A percentile compares a stretch with the other conserved stretches of the same genome.
These are phyloP conservation scores for Sander lucioperca DNA, from an alignment of 2,113 vertebrate genomes.

Conservation along the genomic window DNA sequence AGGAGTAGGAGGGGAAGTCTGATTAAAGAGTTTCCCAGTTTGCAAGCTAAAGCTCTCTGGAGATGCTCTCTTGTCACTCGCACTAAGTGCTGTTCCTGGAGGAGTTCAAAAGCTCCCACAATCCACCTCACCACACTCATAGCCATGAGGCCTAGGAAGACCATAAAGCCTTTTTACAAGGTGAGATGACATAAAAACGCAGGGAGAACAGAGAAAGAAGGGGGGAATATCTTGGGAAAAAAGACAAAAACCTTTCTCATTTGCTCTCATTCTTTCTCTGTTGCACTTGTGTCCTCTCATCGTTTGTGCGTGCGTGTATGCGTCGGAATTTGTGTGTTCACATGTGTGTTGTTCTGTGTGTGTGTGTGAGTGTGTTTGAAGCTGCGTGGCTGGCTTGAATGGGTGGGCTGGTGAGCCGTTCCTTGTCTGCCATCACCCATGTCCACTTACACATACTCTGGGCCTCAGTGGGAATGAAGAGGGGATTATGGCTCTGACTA, in stretches of 20 bases:
- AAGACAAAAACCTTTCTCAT: slow-evolving; percentile 38
- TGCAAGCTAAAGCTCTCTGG: slow-evolving; percentile 56
- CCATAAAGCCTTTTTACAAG: slow-evolving; percentile 84
- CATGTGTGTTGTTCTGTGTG: slow-evolving; percentile 19
- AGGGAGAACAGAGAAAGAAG: slow-evolving; percentile 62
- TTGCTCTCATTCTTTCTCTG: slow-evolving; percentile 24
- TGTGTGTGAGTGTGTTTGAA: slow-evolving; percentile 31
- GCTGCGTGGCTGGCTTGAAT: slow-evolving; percentile 28
- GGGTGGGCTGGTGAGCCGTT: slow-evolving; percentile 67
- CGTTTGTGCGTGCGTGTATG: slow-evolving; percentile 6
- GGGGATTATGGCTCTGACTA: slow-evolving; percentile 81
- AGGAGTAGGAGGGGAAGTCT: background rate
- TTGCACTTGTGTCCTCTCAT: background rate
- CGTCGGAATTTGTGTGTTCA: slow-evolving; percentile 4
- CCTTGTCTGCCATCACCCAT: slow-evolving; percentile 81
- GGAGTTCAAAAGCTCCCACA: slow-evolving; percentile 69
- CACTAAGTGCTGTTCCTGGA: slow-evolving; percentile 67
- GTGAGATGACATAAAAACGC: slow-evolving; percentile 80
- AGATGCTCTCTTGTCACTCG: slow-evolving; percentile 70
- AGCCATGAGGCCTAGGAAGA: slow-evolving; percentile 70
- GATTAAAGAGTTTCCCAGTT: slow-evolving; percentile 61
- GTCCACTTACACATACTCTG: slow-evolving; percentile 78
- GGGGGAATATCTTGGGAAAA: slow-evolving; percentile 31
- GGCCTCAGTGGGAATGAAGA: slow-evolving; percentile 79
- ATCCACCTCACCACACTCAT: slow-evolving; percentile 55